A percentile compares a stretch with the other conserved stretches of the same genome.
phyloP scores from a whole-genome alignment of 2,113 vertebrate genomes.

The Neodon shergylaensis region DNA sequence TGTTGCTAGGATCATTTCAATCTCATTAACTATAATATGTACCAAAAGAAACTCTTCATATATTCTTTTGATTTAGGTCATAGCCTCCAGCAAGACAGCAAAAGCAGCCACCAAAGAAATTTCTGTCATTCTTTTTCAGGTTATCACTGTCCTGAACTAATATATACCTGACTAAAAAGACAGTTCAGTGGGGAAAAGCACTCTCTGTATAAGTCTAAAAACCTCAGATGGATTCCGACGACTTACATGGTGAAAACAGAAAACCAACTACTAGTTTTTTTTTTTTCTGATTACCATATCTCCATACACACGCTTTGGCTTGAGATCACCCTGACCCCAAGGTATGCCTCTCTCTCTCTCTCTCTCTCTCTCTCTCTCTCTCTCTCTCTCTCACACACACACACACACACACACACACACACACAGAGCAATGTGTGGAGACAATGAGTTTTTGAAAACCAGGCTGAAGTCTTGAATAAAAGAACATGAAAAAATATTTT shows the following conservation, averaged over 20 bases:
- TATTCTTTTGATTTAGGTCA: neutral
- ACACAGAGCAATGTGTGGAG: neutral
- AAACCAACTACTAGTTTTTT: neutral
- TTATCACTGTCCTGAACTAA: neutral
- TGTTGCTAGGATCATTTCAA: neutral
- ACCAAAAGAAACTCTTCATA: neutral
- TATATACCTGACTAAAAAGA: neutral
- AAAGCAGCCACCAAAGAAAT: neutral
- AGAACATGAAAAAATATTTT: neutral
- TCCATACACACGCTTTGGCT: neutral
- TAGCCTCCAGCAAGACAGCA: neutral
- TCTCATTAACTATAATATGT: neutral
- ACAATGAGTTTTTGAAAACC: neutral
- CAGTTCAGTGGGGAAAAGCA: neutral
- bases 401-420: neutral
- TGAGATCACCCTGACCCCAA: neutral
- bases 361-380: neutral
- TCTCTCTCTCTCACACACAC: too few relatives aligned
- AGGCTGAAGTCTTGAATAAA: neutral
- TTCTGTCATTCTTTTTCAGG: neutral
- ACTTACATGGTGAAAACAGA: neutral
- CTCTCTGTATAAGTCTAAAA: neutral
- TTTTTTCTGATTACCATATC: neutral
- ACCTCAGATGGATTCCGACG: neutral
- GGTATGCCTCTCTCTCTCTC: neutral